Base-by-base conservation (phyloP, 1,140 invertebrate species). In the Helicorthomorpha holstii region DNA sequence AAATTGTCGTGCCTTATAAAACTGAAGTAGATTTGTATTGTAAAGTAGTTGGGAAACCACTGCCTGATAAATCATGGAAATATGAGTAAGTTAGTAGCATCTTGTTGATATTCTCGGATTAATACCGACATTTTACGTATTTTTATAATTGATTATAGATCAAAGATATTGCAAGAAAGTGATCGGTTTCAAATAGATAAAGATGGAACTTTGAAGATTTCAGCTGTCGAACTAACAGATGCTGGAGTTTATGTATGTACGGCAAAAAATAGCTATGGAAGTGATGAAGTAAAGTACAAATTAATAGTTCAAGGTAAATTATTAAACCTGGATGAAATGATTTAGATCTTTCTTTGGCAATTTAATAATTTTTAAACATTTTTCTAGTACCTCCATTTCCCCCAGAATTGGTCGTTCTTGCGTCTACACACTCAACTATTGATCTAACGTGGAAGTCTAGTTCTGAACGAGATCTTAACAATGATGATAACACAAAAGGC, bases 1-100 rank as follows among this genome's bases (percentile, higher is more conserved):
- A 81, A 25, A 89, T 90, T 65, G 83, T 81, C 10, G 85, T 85
- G 1, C 89, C 84, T 0, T 90, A 86, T 68, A 86, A 87, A 64
- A 83, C 92, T 70, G 85, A 90, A 61, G 82, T 92, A 1, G 88
- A 86, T 61, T 70, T 95, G 54, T 85, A 86, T 0, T 95, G 91
- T 61, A 71, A 90, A 23, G 85, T 87, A 43, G 88, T 94, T 10
- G 90, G 91, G 23, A 78, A 86, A 34, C 89, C 90, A 2, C 75
- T 78, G 47, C 90, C 90, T 3, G 81, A 83, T 60, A 85, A 94
- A 52, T 76, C 79, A 23, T 94, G 90, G 90, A 49, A 22, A 22
- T 7, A 22, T 22, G 44, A 46, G 44, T 46, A 46, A 46, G 44
- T 25, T 4, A 4, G 4, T 46, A 7, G 4, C 4, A 22, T 46